These are phyloP conservation scores for Actenoides lindsayi DNA, from an alignment of 2,113 vertebrate genomes.

Conservation along the genomic window DNA sequence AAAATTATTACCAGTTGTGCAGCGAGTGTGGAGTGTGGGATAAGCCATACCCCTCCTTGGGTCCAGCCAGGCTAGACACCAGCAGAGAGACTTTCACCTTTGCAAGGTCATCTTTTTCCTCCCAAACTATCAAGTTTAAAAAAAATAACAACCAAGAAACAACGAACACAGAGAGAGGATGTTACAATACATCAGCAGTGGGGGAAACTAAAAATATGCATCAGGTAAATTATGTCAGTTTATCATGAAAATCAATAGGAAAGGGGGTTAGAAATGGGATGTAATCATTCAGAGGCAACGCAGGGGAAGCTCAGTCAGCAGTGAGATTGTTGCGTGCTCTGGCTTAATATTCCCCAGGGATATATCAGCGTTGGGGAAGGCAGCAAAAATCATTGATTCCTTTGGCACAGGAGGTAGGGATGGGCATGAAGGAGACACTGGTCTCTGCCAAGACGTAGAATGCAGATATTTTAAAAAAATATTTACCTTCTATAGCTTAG, in stretches of 20 bases:
- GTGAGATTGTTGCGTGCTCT: background rate
- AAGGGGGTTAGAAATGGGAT: background rate
- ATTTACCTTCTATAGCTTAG: background rate
- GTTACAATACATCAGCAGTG: background rate
- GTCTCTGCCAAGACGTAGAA: background rate
- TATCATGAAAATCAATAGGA: slow-evolving; percentile 24
- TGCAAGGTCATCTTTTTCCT: background rate
- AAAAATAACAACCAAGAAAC: background rate
- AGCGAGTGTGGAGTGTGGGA: background rate
- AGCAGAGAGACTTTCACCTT: background rate
- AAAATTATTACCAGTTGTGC: slow-evolving; percentile 37
- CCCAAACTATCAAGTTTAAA: background rate
- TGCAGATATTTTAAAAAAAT: background rate
- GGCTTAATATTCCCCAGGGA: background rate
- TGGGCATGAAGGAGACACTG: background rate
- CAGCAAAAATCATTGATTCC: background rate
- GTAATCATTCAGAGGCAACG: background rate
- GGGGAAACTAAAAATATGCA: background rate
- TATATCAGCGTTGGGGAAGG: background rate
- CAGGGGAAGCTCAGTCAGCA: background rate
- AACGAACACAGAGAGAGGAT: background rate
- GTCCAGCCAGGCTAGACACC: background rate
- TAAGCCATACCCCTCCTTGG: background rate
- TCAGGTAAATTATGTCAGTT: background rate
- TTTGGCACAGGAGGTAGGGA: background rate